A percentile compares a stretch with the other conserved stretches of the same genome.
Evolutionary conservation across 2,888 invertebrate genomes (phyloP).

Genomic region (Mythimna loreyi): DNA sequence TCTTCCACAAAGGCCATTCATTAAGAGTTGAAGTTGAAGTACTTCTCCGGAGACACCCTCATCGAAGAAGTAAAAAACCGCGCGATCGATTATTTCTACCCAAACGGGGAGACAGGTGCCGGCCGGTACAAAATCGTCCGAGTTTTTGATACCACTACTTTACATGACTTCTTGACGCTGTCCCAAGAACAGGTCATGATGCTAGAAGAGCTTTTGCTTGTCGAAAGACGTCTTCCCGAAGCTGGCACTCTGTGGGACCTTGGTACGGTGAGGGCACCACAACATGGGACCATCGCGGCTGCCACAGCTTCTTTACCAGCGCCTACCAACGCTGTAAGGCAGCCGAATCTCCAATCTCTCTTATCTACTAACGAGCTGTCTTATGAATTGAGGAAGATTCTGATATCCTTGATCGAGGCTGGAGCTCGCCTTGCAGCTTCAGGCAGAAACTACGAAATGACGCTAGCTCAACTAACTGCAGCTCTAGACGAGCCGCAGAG

Average conservation of each 20-base stretch:
- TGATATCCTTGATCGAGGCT: slow-evolving; percentile 86
- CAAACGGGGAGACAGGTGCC: slow-evolving; percentile 80
- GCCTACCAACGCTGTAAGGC: slow-evolving; percentile 76
- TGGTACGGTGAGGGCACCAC: slow-evolving; percentile 84
- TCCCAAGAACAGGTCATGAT: slow-evolving; percentile 81
- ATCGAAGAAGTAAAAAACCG: slow-evolving; percentile 85
- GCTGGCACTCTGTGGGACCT: slow-evolving; percentile 85
- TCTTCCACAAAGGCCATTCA: no score
- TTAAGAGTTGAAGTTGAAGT: no score
- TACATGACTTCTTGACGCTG: slow-evolving; percentile 84
- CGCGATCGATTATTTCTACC: slow-evolving; percentile 84
- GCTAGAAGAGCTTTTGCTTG: slow-evolving; percentile 82
- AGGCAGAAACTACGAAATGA: slow-evolving; percentile 83
- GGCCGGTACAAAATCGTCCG: slow-evolving; percentile 83
- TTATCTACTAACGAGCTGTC: slow-evolving; percentile 86
- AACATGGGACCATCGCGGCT: slow-evolving; percentile 81
- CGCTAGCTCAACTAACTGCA: slow-evolving; percentile 80
- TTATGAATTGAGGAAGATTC: slow-evolving; percentile 82
- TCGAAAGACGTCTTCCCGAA: slow-evolving; percentile 82
- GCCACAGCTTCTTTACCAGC: slow-evolving; percentile 83
- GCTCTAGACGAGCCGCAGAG: slow-evolving; percentile 82
- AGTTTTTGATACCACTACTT: slow-evolving; percentile 80
- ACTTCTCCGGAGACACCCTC: slow-evolving; percentile 81
- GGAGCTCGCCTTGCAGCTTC: slow-evolving; percentile 85
- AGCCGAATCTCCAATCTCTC: slow-evolving; percentile 85